Percentiles rank a stretch among this genome's conserved stretches.
phyloP scores from a whole-genome alignment of 2,888 invertebrate genomes.

The Odontocerum albicorne region DNA sequence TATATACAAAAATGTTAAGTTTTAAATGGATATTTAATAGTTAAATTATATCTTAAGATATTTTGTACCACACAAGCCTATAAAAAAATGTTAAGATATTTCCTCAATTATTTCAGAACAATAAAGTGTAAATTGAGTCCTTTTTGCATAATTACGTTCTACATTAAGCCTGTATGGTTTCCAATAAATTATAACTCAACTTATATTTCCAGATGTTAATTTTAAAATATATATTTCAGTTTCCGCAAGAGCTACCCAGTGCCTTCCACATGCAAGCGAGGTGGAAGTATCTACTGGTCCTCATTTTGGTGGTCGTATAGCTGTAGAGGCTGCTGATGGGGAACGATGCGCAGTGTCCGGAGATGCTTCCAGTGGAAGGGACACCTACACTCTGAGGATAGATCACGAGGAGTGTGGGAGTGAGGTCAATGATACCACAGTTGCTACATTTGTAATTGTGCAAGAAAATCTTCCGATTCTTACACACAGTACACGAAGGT shows the following conservation, averaged over 20 bases:
- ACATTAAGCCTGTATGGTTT: too few relatives aligned
- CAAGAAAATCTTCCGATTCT: constrained; percentile 82
- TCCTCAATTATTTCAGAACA: too few relatives aligned
- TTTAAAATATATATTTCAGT: too few relatives aligned
- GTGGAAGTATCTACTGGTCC: constrained; percentile 84
- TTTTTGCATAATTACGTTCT: too few relatives aligned
- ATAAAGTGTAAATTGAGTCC: too few relatives aligned
- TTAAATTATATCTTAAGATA: too few relatives aligned
- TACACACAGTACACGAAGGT: constrained; percentile 77
- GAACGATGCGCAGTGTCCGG: constrained; percentile 75
- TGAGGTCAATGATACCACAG: constrained; percentile 74
- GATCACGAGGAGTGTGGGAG: constrained; percentile 76
- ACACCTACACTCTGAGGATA: constrained; percentile 73
- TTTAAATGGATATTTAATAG: too few relatives aligned
- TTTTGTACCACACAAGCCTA: too few relatives aligned
- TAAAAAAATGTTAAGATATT: too few relatives aligned
- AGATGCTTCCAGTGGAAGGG: constrained; percentile 69
- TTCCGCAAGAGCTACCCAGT: constrained; percentile 79
- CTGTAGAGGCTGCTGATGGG: constrained; percentile 71
- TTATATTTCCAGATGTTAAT: too few relatives aligned
- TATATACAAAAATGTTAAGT: too few relatives aligned
- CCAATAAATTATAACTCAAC: too few relatives aligned
- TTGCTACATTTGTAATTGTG: constrained; percentile 80
- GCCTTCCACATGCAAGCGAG: constrained; percentile 77
- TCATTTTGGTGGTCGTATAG: constrained; percentile 76